Base-by-base conservation (phyloP, 1,140 invertebrate genomes). In the Heliconius hermathena region DNA sequence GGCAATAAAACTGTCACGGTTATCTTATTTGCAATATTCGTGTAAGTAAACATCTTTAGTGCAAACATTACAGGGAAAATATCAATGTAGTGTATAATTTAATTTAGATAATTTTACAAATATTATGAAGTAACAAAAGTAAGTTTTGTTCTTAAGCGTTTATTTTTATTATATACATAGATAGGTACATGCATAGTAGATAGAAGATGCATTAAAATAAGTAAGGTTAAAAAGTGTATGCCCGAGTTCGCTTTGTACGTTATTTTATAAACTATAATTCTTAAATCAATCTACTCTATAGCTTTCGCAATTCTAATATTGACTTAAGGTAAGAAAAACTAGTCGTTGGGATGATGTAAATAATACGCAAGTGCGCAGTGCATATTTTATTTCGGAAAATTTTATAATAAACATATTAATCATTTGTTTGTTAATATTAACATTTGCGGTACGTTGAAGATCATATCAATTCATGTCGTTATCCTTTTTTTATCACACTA, bases 321-420 rank as follows among this genome's bases (percentile, higher is more conserved):
- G 85, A 92, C 82, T 87, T 83, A 46, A 86, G 83, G 81, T 85
- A 84, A 83, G 85, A 85, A 91, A 90, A 91, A 90, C 87, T 89
- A 90, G 60, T 46, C 29, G 33, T 46, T 60, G 52, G 38, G 52
- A 74, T 74, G 49, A 54, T 29, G 26, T 49, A 66, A 66, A 70
- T 70, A 70, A 46, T 49, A n/a, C 38, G 60, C 36, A 70, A 76
- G 41, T 76, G 22, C 11, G 60, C 60, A 66, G 3, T 29, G 13
- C 29, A 66, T 66, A 66, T 66, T 29, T 16, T 29, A 29, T 66
- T 22, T 66, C 6, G n/a, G 60, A 66, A 66, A 13, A 13, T 66
- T 66, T 26, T 66, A 66, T 66, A 66, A 52, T 52, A 52, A 20
- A 52, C 18, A 20, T 52, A 52, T 52, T 52, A 52, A 18, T 52